Conservation (phyloP, 2,888 invertebrate species). For the Cheiracanthium punctorium region DNA sequence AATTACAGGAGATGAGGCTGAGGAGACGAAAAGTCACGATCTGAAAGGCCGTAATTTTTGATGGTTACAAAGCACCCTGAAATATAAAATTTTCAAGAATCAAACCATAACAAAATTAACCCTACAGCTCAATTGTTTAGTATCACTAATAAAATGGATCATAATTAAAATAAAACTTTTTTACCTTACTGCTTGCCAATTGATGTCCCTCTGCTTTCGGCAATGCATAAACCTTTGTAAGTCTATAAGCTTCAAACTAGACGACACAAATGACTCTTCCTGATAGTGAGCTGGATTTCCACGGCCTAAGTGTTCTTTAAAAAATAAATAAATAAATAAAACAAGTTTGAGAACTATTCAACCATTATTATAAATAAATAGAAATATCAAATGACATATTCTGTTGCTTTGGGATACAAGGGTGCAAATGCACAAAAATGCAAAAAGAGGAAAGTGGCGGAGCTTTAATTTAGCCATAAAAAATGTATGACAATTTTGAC, state of each 20-base stretch:
- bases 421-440: too few species aligned
- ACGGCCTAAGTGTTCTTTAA: constrained; percentile 95
- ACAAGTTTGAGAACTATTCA: too few species aligned
- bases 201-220: constrained; percentile 75
- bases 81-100: constrained; percentile 73
- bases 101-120: background rate
- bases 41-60: constrained; percentile 97
- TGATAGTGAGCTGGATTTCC: constrained; percentile 84
- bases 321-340: constrained; percentile 48
- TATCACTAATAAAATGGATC: too few species aligned
- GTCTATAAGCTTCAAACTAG: constrained; percentile 80
- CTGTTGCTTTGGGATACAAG: too few species aligned
- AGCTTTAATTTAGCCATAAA: too few species aligned
- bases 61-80: constrained; percentile 96
- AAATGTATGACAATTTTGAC: too few species aligned
- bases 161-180: constrained; percentile 70
- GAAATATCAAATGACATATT: too few species aligned
- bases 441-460: too few species aligned
- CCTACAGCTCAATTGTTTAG: too few species aligned
- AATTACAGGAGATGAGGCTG: constrained; percentile 71
- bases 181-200: constrained; percentile 88
- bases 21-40: constrained; percentile 85
- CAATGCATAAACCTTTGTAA: constrained; percentile 72
- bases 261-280: constrained; percentile 81
- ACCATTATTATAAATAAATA: too few species aligned